Base-by-base conservation (phyloP, 1,140 invertebrate species). In the Paralvinella palmiformis region DNA sequence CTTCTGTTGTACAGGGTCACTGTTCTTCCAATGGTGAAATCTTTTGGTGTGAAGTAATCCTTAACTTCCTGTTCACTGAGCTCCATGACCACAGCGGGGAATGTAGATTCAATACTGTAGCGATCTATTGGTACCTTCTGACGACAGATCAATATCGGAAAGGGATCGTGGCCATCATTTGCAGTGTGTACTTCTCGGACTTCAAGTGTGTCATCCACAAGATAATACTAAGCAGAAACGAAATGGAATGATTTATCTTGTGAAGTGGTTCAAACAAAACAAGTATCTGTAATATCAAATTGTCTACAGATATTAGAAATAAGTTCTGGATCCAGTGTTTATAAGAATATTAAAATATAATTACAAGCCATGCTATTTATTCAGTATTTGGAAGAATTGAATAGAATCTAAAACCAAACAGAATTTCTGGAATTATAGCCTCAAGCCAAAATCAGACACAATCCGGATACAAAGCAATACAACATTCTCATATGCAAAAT, bases 151-250 rank as follows among this genome's bases (percentile, higher is more conserved):
- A 93, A 76, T 59, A 88, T 75, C 22, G 86, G 84, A 75, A 87
- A 88, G 1, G 88, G 88, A 79, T 92, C 88, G 64, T 87, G 84
- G 0, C 89, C 89, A 67, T 85, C 85, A 73, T 88, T 88, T 7
- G 83, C 81, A 59, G 82, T 83, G 63, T 86, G 86, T 17, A 88
- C 80, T 77, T 91, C 89, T 68, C 87, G 85, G 6, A 94, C 81
- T 64, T 89, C 85, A 55, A 93, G 84, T 0, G 87, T 90, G 72
- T 93, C 89, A 75, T 93, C 89, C 50, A 85, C 85, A 15, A 93
- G 79, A 75, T 89, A 91, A 76, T 91, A 94, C 71, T 87, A 75
- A 61, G 91, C 77, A 58, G 35, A 60, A 32, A 22, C 29, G 24
- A 63, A 27, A 84, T 83, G 71, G 86, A 89, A 48, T 76, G 83